A percentile compares a stretch with the other conserved stretches of the same genome.
These are phyloP conservation scores for Celastrina argiolus DNA, from an alignment of 2,888 invertebrate species.

Conservation along the genomic window DNA sequence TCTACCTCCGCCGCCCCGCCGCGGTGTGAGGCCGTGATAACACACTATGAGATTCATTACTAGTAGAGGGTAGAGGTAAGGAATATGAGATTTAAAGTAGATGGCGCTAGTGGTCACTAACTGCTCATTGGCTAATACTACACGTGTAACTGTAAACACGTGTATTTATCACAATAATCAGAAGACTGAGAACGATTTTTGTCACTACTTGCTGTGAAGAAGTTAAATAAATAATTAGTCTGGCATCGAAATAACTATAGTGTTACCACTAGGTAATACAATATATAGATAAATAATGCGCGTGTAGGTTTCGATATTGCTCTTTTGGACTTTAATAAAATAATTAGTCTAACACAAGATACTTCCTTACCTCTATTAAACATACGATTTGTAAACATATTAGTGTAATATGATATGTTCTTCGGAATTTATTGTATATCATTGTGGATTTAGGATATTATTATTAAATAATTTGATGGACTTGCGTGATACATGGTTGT, in stretches of 20 bases:
- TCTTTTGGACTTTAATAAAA: too few relatives aligned
- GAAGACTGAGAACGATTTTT: too few relatives aligned
- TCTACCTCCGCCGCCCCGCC: slow-evolving; percentile 86
- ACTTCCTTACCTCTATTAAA: background rate
- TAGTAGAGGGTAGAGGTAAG: background rate
- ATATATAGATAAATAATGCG: too few relatives aligned
- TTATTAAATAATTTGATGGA: background rate
- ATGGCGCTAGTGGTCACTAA: background rate
- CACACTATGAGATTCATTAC: background rate
- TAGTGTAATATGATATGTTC: background rate
- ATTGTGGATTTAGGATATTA: background rate
- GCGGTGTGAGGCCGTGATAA: background rate
- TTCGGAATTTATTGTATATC: background rate
- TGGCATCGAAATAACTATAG: too few relatives aligned
- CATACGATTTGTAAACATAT: background rate
- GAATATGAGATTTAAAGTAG: background rate
- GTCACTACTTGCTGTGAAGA: too few relatives aligned
- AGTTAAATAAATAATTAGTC: too few relatives aligned
- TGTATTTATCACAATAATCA: too few relatives aligned
- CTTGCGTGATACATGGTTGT: slow-evolving; percentile 4
- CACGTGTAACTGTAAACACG: too few relatives aligned
- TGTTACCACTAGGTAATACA: too few relatives aligned
- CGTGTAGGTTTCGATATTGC: too few relatives aligned
- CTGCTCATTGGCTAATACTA: background rate
- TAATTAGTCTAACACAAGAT: too few relatives aligned